Percentiles rank a stretch among this genome's conserved stretches.
Evolutionary conservation across 2,113 vertebrate species (phyloP).

Genomic region (Pedetes capensis): DNA sequence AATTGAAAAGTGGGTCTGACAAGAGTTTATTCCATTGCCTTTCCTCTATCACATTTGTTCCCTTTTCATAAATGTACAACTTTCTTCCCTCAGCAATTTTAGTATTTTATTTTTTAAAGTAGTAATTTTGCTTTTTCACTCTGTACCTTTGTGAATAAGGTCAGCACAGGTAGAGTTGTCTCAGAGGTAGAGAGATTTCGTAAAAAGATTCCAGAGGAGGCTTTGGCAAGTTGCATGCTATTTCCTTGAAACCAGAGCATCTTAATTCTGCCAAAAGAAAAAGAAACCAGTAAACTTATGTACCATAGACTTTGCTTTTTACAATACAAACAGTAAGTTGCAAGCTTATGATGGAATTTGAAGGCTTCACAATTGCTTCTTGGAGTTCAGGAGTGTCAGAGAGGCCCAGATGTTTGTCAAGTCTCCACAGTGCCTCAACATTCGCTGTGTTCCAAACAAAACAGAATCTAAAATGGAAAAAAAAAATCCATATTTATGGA

Average conservation of each 20-base stretch:
- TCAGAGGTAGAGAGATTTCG: constrained; percentile 72
- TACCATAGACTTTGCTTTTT: neutral
- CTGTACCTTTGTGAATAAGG: constrained; percentile 91
- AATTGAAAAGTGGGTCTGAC: neutral
- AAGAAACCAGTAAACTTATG: constrained; percentile 59
- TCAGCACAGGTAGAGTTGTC: constrained; percentile 83
- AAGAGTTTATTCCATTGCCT: neutral
- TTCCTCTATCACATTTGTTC: neutral
- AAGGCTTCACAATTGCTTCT: constrained; percentile 42
- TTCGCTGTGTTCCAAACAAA: constrained; percentile 43
- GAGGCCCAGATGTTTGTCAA: constrained; percentile 46
- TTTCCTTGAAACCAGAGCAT: constrained; percentile 79
- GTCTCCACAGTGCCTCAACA: neutral
- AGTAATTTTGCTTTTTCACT: neutral
- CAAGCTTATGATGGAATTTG: constrained; percentile 57
- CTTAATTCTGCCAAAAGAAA: constrained; percentile 79
- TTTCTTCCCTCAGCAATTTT: neutral
- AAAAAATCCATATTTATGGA: constrained; percentile 47
- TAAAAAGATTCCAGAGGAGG: constrained; percentile 54
- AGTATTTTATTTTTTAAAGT: neutral
- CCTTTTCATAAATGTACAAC: neutral
- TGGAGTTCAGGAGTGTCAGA: neutral
- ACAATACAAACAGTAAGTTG: constrained; percentile 42
- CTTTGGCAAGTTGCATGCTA: constrained; percentile 68
- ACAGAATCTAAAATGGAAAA: constrained; percentile 53